phyloP scores from a whole-genome alignment of 37 sponge, comb jelly and placozoan genomes.

The Diacarnus erythraeanus region DNA sequence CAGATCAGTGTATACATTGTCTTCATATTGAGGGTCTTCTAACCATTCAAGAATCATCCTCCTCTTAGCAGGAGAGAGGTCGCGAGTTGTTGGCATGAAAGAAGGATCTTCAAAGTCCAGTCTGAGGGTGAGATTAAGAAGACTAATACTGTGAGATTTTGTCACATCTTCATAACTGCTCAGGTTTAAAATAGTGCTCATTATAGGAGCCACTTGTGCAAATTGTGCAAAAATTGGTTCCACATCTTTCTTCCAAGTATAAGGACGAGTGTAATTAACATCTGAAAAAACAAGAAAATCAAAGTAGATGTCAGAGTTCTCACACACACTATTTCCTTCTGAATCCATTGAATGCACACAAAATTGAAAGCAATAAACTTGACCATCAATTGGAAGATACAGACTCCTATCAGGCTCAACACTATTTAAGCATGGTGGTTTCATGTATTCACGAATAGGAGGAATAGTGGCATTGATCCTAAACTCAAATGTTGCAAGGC shows the following conservation, averaged over 20 bases:
- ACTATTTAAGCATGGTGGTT: background rate
- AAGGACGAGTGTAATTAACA: background rate
- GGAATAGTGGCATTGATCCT: background rate
- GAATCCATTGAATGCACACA: background rate
- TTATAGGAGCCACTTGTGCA: slow-evolving; percentile 23
- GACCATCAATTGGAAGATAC: slow-evolving; percentile 50
- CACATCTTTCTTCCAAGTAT: slow-evolving; percentile 39
- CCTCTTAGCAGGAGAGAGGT: slow-evolving; percentile 30
- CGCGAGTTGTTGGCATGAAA: slow-evolving; percentile 77
- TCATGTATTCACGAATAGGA: background rate
- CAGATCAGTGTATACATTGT: background rate
- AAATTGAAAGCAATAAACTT: slow-evolving; percentile 46
- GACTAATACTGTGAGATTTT: background rate
- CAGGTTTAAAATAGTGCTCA: slow-evolving; percentile 55
- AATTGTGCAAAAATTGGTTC: slow-evolving; percentile 56
- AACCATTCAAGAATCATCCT: slow-evolving; percentile 51
- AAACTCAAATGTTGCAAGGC: slow-evolving; percentile 36
- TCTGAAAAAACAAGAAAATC: background rate
- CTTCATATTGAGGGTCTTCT: slow-evolving; percentile 16
- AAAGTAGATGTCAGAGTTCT: background rate
- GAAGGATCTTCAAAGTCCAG: slow-evolving; percentile 38
- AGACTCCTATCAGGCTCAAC: no score
- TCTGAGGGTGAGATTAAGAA: slow-evolving; percentile 14
- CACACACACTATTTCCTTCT: background rate
- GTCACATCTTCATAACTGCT: slow-evolving; percentile 39